These are phyloP conservation scores for Empidonax traillii DNA, from an alignment of 2,113 vertebrate species.

Conservation along the genomic window DNA sequence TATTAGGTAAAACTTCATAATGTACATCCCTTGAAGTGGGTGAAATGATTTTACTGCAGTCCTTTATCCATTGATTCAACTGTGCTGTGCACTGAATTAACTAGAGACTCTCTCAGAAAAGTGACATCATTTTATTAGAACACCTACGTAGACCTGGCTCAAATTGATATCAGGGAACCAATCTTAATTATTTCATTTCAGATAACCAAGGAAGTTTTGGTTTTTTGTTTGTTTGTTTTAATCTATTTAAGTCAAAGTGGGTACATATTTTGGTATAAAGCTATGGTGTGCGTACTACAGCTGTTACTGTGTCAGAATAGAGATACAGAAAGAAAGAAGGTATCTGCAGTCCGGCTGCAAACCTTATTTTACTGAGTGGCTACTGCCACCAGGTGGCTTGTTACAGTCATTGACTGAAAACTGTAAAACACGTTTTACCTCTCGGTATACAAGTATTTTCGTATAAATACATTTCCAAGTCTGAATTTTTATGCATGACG, in stretches of 20 bases:
- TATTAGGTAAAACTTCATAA: neutral
- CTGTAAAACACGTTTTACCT: rapidly evolving
- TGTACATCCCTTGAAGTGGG: neutral
- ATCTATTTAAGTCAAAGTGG: too few relatives aligned
- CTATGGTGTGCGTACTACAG: rapidly evolving
- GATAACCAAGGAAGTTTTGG: neutral
- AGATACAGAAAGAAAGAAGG: neutral
- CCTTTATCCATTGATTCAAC: neutral
- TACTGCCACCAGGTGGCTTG: conserved; percentile 44
- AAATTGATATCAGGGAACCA: neutral
- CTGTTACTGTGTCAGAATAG: neutral
- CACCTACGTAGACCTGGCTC: neutral
- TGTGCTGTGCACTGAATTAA: neutral
- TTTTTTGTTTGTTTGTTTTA: neutral
- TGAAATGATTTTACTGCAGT: neutral
- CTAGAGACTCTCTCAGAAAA: neutral
- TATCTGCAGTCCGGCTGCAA: neutral
- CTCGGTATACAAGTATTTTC: neutral
- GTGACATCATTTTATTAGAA: neutral
- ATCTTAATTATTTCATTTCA: neutral
- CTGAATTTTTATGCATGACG: neutral
- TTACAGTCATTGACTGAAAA: neutral
- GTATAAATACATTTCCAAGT: neutral
- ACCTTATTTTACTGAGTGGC: neutral
- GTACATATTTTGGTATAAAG: neutral